Base-by-base conservation (phyloP, 2,113 vertebrate genomes). In the Cyphotilapia sp. region DNA sequence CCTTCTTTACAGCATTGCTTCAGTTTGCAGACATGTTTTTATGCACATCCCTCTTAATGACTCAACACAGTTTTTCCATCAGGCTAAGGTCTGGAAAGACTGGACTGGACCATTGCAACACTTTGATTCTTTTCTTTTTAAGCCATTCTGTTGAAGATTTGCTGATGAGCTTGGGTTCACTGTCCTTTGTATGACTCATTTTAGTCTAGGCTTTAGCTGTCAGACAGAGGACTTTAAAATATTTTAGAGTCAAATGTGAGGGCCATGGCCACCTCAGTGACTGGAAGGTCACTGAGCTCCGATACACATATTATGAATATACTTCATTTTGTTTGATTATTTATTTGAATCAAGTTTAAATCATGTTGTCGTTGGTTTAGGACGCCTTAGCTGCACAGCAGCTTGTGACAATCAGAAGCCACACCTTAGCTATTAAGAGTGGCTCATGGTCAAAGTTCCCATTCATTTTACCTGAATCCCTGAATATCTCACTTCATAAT, bases 351-450 rank as follows among this genome's bases (percentile, higher is more conserved):
- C 7, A 57, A 29, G 0, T 59, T 59, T 59, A 8, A 59, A 59
- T 59, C 56, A 59, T 1, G 56, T 59, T 59, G 27, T 5, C 2
- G 0, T 29, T 9, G 27, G 13, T 16, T 16, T 59, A 29, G 56
- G 0, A 59, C 1, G 0, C 8, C 4, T 29, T 59, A 29, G 56
- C 24, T 29, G 56, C 56, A 29, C 56, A 29, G 56, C 13, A 59
- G 13, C 24, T 3, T 16, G 54, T 29, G 24, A 57, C 56, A 57
- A 29, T 59, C 56, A 59, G 56, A 59, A 0, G 56, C 13, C 24
- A 59, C 27, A 59, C 56, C 7, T 9, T 59, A 59, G 56, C 56
- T 29, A 59, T 59, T 59, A 59, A 29, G 24, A 56, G 2, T 56
- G 53, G 53, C 22, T 56, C 53, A 56, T 56, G 53, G 56, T 29